Evolutionary conservation across 1,140 invertebrate species (phyloP).

Genomic region (Cyclina sinensis): DNA sequence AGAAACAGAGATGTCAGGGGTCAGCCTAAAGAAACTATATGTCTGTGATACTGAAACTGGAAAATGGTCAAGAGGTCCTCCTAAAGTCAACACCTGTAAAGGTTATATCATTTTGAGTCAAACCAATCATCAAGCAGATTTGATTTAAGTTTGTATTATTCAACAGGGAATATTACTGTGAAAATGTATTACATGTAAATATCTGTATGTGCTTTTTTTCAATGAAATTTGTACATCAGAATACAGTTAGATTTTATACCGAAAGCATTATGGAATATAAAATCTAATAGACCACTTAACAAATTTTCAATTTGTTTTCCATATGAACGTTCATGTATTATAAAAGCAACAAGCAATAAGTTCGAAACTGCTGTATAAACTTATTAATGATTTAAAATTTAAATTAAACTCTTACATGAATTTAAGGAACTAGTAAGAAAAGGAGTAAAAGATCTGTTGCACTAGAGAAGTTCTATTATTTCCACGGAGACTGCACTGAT

Average conservation of each 20-base stretch:
- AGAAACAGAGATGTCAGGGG: slow-evolving; percentile 10
- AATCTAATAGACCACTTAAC: too few relatives aligned
- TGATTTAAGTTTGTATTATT: not conserved
- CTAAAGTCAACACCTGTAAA: slow-evolving; percentile 5
- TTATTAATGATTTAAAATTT: not conserved
- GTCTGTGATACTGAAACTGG: not conserved
- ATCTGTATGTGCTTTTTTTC: too few relatives aligned
- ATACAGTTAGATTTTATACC: too few relatives aligned
- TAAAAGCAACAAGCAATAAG: too few relatives aligned
- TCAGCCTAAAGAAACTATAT: not conserved
- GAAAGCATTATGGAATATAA: not conserved
- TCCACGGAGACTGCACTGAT: slow-evolving; percentile 23
- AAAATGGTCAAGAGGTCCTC: not conserved
- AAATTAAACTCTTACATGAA: not conserved
- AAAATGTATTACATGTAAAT: too few relatives aligned
- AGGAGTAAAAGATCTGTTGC: not conserved
- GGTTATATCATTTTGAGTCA: not conserved
- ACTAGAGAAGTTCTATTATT: not conserved
- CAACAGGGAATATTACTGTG: not conserved
- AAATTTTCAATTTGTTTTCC: too few relatives aligned
- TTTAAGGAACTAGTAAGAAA: not conserved
- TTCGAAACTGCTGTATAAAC: not conserved
- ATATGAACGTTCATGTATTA: not conserved
- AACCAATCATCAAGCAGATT: not conserved
- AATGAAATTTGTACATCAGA: too few relatives aligned